Conservation (phyloP, 30 jellyfish, hydroid and myxozoan genomes). For the Turritopsis dohrnii region DNA sequence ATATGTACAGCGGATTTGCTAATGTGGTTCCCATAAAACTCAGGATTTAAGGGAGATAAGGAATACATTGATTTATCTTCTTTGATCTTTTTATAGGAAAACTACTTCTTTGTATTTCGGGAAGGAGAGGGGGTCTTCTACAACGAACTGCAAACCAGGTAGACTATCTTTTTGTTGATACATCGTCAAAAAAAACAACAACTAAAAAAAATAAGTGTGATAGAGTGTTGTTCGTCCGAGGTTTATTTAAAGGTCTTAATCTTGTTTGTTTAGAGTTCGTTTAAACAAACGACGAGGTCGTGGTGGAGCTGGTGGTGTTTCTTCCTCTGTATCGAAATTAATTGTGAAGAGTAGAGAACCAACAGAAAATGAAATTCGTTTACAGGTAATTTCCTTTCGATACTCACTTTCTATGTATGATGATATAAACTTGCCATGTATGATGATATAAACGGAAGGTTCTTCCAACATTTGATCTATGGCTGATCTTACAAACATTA, state of each 20-base stretch:
- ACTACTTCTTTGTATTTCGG: slow-evolving; percentile 74
- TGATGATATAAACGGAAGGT: too few relatives aligned
- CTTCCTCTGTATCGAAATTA: slow-evolving; percentile 91
- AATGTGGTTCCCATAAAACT: too few relatives aligned
- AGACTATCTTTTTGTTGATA: background rate
- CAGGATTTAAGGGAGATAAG: too few relatives aligned
- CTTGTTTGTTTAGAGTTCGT: too few relatives aligned
- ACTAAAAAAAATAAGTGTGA: background rate
- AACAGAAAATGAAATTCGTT: slow-evolving; percentile 71
- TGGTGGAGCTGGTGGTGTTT: slow-evolving; percentile 98
- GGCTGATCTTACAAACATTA: too few relatives aligned
- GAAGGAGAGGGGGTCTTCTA: slow-evolving; percentile 91
- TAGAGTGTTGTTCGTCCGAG: background rate
- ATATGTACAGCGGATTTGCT: too few relatives aligned
- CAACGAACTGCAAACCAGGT: slow-evolving; percentile 96
- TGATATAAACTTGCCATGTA: too few relatives aligned
- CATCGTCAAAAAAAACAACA: background rate
- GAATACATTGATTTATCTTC: too few relatives aligned
- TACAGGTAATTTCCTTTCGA: slow-evolving; percentile 58
- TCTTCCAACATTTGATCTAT: too few relatives aligned
- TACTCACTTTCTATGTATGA: background rate
- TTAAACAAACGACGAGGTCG: slow-evolving; percentile 84
- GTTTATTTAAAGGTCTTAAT: background rate
- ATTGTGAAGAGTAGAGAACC: slow-evolving; percentile 90
- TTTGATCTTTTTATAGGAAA: slow-evolving; percentile 53